phyloP scores from a whole-genome alignment of 2,797 vertebrate genomes.

The Sternotherus odoratus region DNA sequence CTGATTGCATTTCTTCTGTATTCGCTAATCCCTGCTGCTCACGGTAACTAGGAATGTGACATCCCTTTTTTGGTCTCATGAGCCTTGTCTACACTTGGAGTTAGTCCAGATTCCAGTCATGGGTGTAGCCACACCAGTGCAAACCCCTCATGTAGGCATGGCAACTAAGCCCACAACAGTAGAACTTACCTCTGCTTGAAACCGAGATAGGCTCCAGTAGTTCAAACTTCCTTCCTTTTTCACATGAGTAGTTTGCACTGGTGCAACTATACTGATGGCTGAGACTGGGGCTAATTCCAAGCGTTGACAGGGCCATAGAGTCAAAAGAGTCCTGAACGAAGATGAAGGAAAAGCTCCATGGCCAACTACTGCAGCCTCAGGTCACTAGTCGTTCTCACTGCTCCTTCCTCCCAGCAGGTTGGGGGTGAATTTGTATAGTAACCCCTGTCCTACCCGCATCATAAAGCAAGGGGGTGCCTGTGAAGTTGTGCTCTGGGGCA shows the following conservation, averaged over 20 bases:
- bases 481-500: neutral
- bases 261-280: neutral
- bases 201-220: neutral
- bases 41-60: neutral
- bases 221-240: neutral
- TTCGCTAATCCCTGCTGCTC: neutral
- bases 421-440: neutral
- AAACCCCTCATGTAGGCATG: neutral
- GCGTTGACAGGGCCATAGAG: neutral
- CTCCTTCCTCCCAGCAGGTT: neutral
- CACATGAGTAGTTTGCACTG: neutral
- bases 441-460: neutral
- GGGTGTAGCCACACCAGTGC: neutral
- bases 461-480: neutral
- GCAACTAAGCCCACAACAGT: slow-evolving; percentile 6
- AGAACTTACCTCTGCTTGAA: neutral
- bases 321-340: slow-evolving; percentile 19
- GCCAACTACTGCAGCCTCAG: neutral
- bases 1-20: neutral
- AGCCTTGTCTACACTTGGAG: neutral
- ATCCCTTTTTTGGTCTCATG: neutral
- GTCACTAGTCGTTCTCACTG: neutral
- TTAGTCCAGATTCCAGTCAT: neutral
- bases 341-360: neutral
- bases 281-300: neutral